Percentiles rank a stretch among this genome's conserved stretches.
Evolutionary conservation across 2,113 vertebrate species (phyloP).

Genomic region (Todiramphus saurophagus): DNA sequence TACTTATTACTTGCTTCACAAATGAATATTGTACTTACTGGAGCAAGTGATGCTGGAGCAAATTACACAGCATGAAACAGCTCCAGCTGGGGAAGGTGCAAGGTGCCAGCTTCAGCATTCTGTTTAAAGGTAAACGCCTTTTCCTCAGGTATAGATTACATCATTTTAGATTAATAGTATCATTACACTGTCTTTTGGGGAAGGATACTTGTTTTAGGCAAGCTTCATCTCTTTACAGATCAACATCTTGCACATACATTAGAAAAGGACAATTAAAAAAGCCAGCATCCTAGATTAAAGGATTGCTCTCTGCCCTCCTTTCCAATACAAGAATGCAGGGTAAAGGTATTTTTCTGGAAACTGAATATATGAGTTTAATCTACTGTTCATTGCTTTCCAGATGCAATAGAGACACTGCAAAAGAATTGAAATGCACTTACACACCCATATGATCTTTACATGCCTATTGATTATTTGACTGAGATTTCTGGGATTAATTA

Average conservation of each 20-base stretch:
- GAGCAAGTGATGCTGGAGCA: background rate
- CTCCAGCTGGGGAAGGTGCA: background rate
- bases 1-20: background rate
- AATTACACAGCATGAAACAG: background rate
- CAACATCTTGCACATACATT: background rate
- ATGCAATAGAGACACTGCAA: background rate
- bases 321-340: background rate
- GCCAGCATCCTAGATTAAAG: background rate
- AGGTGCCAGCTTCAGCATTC: background rate
- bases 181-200: background rate
- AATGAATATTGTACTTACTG: background rate
- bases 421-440: background rate
- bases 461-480: background rate
- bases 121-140: background rate
- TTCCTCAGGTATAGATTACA: background rate
- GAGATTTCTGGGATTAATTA: background rate
- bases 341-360: slow-evolving; percentile 5
- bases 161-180: background rate
- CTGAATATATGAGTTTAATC: background rate
- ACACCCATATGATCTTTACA: background rate
- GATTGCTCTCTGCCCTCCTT: background rate
- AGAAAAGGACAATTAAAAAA: background rate
- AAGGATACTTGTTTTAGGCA: background rate
- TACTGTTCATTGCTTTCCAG: background rate
- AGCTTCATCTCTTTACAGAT: background rate